Evolutionary conservation across 2,797 vertebrate genomes (phyloP).

Genomic region (Alectoris magna): DNA sequence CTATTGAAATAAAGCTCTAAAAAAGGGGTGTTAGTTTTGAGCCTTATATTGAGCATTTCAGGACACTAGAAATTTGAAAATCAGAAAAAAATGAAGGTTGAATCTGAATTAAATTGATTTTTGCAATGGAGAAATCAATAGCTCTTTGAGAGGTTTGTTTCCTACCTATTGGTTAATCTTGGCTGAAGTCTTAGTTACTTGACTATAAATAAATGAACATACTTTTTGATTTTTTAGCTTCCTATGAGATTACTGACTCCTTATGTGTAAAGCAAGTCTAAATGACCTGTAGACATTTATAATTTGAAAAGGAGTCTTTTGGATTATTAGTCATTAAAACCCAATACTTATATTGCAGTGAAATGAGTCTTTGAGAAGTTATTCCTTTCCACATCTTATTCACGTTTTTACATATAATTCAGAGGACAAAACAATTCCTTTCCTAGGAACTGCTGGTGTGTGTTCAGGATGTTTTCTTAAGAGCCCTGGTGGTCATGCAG

Average conservation of each 20-base stretch:
- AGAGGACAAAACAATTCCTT: not conserved
- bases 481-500: not conserved
- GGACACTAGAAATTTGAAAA: slow-evolving; percentile 44
- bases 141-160: slow-evolving; percentile 51
- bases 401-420: not conserved
- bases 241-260: not conserved
- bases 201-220: slow-evolving; percentile 51
- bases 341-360: not conserved
- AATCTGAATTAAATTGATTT: slow-evolving; percentile 45
- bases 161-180: slow-evolving; percentile 45
- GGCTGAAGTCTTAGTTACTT: slow-evolving; percentile 62
- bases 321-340: fast-evolving
- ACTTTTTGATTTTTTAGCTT: slow-evolving; percentile 37
- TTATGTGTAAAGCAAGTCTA: not conserved
- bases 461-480: not conserved
- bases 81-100: slow-evolving; percentile 31
- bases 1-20: slow-evolving; percentile 51
- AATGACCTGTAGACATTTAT: not conserved
- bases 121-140: slow-evolving; percentile 55
- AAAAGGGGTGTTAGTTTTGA: slow-evolving; percentile 61
- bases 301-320: not conserved
- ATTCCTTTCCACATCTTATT: not conserved
- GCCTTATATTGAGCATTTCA: slow-evolving; percentile 43
- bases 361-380: not conserved
- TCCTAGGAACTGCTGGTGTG: not conserved